Percentiles rank a stretch among this genome's conserved stretches.
Conservation (phyloP, 2,797 vertebrate genomes). For the Triplophysa bombifrons region DNA sequence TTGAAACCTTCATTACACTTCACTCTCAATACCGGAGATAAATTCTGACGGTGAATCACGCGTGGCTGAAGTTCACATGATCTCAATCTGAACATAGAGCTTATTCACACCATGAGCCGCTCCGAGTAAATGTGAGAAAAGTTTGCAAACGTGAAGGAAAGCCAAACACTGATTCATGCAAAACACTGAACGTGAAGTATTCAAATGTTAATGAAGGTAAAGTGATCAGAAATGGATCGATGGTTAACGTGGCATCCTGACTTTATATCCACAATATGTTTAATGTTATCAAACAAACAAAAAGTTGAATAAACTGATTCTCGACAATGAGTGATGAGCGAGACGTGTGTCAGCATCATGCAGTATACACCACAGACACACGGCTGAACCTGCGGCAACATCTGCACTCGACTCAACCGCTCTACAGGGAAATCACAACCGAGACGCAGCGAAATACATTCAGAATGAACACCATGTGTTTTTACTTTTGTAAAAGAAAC, state of each 20-base stretch:
- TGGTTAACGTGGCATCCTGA: too few relatives aligned
- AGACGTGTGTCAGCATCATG: neutral
- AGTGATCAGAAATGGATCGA: too few relatives aligned
- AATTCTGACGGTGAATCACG: constrained; percentile 37
- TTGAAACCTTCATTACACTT: constrained; percentile 44
- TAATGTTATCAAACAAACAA: too few relatives aligned
- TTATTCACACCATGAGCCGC: neutral
- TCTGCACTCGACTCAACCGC: constrained; percentile 25
- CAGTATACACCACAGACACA: constrained; percentile 8
- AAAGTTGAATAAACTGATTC: too few relatives aligned
- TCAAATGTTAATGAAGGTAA: neutral
- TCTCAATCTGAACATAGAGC: neutral
- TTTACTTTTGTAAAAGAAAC: constrained; percentile 1
- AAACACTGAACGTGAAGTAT: too few relatives aligned
- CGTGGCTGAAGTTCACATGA: constrained; percentile 25
- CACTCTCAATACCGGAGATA: constrained; percentile 18
- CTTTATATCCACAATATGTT: too few relatives aligned
- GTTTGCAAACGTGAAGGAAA: neutral
- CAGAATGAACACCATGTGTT: constrained; percentile 33
- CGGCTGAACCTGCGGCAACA: constrained; percentile 30
- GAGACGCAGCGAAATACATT: constrained; percentile 12
- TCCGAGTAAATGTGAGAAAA: neutral
- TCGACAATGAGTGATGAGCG: neutral
- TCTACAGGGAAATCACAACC: constrained; percentile 25
- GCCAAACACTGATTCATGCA: neutral